Evolutionary conservation across 2,797 vertebrate species (phyloP).

Genomic region (Dallia pectoralis): DNA sequence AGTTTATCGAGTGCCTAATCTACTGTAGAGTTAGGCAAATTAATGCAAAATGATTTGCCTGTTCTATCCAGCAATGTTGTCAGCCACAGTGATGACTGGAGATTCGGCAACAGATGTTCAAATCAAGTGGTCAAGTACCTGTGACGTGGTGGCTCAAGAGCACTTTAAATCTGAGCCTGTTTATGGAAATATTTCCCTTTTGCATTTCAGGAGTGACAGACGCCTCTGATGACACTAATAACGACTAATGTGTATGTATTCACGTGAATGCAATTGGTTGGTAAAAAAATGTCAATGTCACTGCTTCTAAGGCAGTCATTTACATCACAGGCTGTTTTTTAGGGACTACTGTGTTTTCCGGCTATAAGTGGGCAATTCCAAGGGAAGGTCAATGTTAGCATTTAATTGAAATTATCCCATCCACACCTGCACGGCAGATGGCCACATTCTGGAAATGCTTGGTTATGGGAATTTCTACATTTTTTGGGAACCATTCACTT

Average conservation of each 20-base stretch:
- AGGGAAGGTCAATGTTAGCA: no score
- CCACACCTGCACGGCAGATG: no score
- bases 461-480: no score
- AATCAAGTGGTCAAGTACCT: not conserved
- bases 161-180: conserved; percentile 12
- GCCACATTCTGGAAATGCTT: no score
- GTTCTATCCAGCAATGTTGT: not conserved
- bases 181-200: conserved; percentile 29
- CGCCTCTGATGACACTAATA: conserved; percentile 50
- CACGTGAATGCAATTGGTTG: conserved; percentile 42
- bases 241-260: conserved; percentile 49
- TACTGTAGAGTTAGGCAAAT: not conserved
- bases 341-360: conserved; percentile 2
- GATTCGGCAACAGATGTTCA: conserved; percentile 10
- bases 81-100: not conserved
- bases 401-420: no score
- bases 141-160: not conserved
- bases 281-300: conserved; percentile 38
- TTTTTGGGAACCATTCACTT: no score
- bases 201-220: conserved; percentile 26
- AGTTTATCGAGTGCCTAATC: not conserved
- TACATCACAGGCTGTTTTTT: conserved; percentile 19
- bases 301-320: conserved; percentile 23
- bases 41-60: not conserved
- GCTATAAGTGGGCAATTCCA: not conserved